A percentile compares a stretch with the other conserved stretches of the same genome.
These are phyloP conservation scores for Myopa testacea DNA, from an alignment of 2,888 invertebrate genomes.

Conservation along the genomic window DNA sequence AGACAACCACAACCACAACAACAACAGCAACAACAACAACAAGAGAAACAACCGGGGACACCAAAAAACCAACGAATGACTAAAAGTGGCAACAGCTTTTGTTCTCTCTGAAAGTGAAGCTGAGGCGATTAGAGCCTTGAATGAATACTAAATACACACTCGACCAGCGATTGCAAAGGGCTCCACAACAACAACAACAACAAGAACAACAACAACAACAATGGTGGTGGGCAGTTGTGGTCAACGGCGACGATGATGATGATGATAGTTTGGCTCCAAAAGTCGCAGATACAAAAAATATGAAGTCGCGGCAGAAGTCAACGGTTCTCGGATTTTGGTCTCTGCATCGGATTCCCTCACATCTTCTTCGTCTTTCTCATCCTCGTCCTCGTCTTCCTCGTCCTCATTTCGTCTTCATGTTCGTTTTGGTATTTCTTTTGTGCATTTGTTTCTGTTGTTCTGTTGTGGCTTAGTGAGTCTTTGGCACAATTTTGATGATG, in stretches of 20 bases:
- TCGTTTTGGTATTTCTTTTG: neutral
- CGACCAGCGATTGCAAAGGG: neutral
- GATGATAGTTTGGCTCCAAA: neutral
- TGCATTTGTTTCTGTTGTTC: neutral
- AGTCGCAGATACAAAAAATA: slow-evolving; percentile 16
- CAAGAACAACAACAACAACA: slow-evolving; percentile 20
- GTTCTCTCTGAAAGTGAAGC: slow-evolving; percentile 25
- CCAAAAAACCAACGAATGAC: slow-evolving; percentile 4
- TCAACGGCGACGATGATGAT: neutral
- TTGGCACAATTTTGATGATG: slow-evolving; percentile 18
- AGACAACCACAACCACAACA: slow-evolving; percentile 41
- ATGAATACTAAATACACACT: slow-evolving; percentile 16
- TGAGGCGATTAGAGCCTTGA: slow-evolving; percentile 35
- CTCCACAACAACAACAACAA: neutral
- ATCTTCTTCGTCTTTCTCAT: too few species aligned
- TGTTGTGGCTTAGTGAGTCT: neutral
- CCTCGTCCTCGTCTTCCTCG: too few species aligned
- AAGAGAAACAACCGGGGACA: slow-evolving; percentile 2
- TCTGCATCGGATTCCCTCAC: neutral
- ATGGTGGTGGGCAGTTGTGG: neutral
- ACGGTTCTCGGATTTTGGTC: neutral
- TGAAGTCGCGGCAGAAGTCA: neutral
- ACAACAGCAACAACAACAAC: slow-evolving; percentile 21
- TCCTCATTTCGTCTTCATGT: neutral
- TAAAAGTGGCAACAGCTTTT: slow-evolving; percentile 38